These are phyloP conservation scores for Morone saxatilis DNA, from an alignment of 2,113 vertebrate genomes.

Conservation along the genomic window DNA sequence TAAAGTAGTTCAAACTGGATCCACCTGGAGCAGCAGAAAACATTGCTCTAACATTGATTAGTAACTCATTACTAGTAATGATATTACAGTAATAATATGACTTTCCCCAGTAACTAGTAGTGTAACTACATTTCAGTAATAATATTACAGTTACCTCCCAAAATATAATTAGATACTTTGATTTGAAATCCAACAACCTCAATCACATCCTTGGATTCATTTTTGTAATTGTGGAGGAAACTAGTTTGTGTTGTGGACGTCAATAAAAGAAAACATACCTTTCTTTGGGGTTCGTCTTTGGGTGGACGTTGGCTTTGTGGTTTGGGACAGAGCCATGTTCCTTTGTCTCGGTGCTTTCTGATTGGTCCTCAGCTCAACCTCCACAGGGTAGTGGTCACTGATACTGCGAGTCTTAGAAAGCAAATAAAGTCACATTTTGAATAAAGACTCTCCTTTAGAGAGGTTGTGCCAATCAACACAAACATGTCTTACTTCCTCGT, in stretches of 20 bases:
- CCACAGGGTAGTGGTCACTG: conserved; percentile 84
- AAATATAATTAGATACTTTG: no score
- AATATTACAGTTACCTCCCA: no score
- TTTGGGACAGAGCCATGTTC: background rate
- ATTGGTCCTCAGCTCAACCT: conserved; percentile 73
- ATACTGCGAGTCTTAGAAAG: conserved; percentile 67
- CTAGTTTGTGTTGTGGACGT: background rate
- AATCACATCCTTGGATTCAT: no score
- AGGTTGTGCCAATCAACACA: background rate
- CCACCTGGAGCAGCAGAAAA: no score
- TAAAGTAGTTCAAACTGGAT: background rate
- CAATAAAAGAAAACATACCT: conserved; percentile 24
- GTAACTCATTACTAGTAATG: no score
- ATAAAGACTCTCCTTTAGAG: background rate
- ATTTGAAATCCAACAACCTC: no score
- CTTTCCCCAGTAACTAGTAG: no score
- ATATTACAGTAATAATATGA: no score
- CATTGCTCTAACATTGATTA: no score
- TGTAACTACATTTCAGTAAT: no score
- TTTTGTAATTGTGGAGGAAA: no score
- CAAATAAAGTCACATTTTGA: background rate
- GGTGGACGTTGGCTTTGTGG: fast-evolving
- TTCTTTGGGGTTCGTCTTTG: background rate
- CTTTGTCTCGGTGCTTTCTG: background rate
- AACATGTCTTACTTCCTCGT: conserved; percentile 29